These are phyloP conservation scores for Drosophila atripex DNA, from an alignment of 2,888 invertebrate species.

Conservation along the genomic window DNA sequence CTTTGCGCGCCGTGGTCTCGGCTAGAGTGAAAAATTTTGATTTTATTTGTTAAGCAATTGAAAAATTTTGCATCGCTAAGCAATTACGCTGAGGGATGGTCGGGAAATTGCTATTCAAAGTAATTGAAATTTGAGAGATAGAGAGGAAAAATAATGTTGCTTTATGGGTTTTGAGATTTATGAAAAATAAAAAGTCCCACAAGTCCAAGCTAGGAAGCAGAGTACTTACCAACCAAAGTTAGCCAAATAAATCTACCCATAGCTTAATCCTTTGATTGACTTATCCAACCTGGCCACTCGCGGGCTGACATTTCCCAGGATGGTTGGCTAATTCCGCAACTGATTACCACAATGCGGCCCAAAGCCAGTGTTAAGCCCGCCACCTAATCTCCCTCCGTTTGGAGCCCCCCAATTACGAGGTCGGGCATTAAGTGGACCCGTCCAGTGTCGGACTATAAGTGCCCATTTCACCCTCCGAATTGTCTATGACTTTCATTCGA, in stretches of 20 bases:
- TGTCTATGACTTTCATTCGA: conserved; percentile 70
- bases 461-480: conserved; percentile 51
- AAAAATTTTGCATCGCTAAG: conserved; percentile 41
- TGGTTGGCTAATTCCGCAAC: conserved; percentile 10
- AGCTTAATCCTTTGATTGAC: conserved; percentile 1
- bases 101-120: conserved; percentile 12
- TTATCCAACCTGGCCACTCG: not conserved
- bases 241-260: not conserved
- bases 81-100: conserved; percentile 17
- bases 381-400: conserved; percentile 29
- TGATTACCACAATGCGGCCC: conserved; percentile 28
- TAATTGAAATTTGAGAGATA: not conserved
- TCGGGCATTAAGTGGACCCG: conserved; percentile 47
- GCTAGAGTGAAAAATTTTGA: conserved; percentile 63
- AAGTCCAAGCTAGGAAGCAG: not conserved
- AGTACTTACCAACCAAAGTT: not conserved
- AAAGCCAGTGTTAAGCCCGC: conserved; percentile 51
- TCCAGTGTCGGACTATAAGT: conserved; percentile 57
- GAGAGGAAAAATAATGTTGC: not conserved
- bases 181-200: too few relatives aligned
- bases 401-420: conserved; percentile 37
- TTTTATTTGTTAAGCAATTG: conserved; percentile 67
- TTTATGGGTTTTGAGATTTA: not conserved
- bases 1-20: conserved; percentile 5
- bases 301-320: conserved; percentile 3